Percentiles rank a stretch among this genome's conserved stretches.
Conservation (phyloP, 2,113 vertebrate genomes). For the Notothenia coriiceps region DNA sequence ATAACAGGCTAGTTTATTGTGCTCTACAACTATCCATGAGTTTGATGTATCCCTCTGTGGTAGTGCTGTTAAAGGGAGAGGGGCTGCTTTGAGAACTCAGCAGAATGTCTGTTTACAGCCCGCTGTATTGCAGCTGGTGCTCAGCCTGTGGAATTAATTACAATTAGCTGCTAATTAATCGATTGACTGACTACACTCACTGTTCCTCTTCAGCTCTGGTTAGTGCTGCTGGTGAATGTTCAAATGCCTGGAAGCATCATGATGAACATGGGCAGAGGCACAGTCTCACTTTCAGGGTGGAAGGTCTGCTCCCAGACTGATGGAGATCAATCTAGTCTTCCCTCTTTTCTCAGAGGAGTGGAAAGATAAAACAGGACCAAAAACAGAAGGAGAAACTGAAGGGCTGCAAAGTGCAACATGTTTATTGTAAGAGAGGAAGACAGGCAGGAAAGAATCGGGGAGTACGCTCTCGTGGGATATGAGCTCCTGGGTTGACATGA, state of each 20-base stretch:
- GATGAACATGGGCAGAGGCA: constrained; percentile 18
- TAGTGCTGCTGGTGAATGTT: constrained; percentile 16
- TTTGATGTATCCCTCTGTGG: constrained; percentile 34
- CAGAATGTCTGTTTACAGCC: constrained; percentile 44
- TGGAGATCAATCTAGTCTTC: constrained; percentile 12
- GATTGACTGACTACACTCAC: constrained; percentile 45
- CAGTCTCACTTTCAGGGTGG: constrained; percentile 1
- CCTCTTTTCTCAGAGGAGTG: neutral
- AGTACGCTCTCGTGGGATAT: constrained; percentile 19
- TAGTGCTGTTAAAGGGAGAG: constrained; percentile 36
- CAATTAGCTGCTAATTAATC: constrained; percentile 67
- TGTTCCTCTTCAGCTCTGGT: constrained; percentile 13
- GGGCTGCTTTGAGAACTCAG: constrained; percentile 28
- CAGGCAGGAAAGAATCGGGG: constrained; percentile 1
- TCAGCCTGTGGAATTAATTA: constrained; percentile 66
- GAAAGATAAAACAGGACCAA: neutral
- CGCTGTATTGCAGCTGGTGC: constrained; percentile 60
- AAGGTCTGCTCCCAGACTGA: constrained; percentile 18
- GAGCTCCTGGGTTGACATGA: constrained; percentile 48
- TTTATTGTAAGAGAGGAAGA: constrained; percentile 18
- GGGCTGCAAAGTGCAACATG: constrained; percentile 21
- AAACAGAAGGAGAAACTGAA: constrained; percentile 2
- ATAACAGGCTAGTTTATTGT: constrained; percentile 5
- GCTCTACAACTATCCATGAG: constrained; percentile 1
- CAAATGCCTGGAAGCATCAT: constrained; percentile 9